These are phyloP conservation scores for Capitella teleta DNA, from an alignment of 1,140 invertebrate species.

Conservation along the genomic window DNA sequence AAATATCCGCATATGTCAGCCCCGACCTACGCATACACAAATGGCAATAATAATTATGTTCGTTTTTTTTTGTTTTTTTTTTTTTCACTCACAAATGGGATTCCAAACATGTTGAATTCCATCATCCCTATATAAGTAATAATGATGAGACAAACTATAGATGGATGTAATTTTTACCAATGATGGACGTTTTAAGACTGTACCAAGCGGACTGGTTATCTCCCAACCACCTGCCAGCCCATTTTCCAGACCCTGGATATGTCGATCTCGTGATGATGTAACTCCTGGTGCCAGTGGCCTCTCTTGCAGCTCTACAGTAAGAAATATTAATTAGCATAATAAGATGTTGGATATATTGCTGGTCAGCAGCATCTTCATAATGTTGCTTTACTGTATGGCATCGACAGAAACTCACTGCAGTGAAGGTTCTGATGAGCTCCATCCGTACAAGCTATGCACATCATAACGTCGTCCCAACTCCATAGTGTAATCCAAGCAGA, in stretches of 20 bases:
- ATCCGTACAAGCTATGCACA: background rate
- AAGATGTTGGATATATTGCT: background rate
- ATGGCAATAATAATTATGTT: too few species aligned
- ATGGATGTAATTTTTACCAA: too few species aligned
- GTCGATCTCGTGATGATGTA: background rate
- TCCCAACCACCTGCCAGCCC: background rate
- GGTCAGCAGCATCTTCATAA: background rate
- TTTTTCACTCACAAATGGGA: background rate
- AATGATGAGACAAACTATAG: too few species aligned
- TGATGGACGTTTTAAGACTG: background rate
- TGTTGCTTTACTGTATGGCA: background rate
- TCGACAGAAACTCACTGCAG: background rate
- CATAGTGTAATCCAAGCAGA: background rate
- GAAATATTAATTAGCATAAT: background rate
- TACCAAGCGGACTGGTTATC: background rate
- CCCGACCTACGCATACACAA: conserved; percentile 48
- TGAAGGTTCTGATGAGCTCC: background rate
- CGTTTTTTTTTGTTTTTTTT: too few species aligned
- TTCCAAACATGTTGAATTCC: background rate
- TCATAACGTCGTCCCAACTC: background rate
- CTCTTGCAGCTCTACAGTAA: background rate
- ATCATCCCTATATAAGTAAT: background rate
- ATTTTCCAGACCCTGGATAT: background rate
- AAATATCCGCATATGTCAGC: conserved; percentile 84
- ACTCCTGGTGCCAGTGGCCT: background rate